Evolutionary conservation across 2,113 vertebrate species (phyloP).

Genomic region (Tachuris rubrigastra): DNA sequence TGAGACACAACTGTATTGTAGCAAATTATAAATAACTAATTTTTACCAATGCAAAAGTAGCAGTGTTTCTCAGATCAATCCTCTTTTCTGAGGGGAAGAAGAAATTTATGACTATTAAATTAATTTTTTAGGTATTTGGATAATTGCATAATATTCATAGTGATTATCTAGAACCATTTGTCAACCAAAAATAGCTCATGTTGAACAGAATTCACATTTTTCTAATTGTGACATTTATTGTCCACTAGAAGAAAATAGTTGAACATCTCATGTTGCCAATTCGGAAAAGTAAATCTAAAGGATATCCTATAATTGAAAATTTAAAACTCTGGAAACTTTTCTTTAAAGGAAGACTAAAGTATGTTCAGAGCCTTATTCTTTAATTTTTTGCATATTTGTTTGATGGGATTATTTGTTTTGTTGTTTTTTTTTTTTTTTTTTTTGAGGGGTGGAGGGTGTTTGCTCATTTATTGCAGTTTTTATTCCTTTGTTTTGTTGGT

Average conservation of each 20-base stretch:
- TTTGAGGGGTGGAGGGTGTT: background rate
- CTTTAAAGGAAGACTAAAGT: background rate
- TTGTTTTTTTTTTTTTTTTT: background rate
- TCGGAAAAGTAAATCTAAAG: background rate
- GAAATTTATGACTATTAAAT: background rate
- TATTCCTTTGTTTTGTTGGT: background rate
- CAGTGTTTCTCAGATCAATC: background rate
- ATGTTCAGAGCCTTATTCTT: background rate
- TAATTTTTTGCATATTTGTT: background rate
- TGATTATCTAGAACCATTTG: background rate
- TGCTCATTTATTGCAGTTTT: background rate
- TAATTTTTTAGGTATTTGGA: background rate
- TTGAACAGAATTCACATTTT: background rate
- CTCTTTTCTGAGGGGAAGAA: background rate
- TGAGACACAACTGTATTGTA: background rate
- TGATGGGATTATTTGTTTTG: background rate
- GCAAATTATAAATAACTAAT: background rate
- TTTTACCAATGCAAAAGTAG: background rate
- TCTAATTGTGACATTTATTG: background rate
- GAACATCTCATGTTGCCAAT: background rate
- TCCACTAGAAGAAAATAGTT: background rate
- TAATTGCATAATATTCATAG: background rate
- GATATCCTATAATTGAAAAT: rapidly evolving
- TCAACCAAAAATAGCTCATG: background rate
- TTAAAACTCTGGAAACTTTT: background rate